Base-by-base conservation (phyloP, 2,888 invertebrate species). In the Dinocampus coccinellae region DNA sequence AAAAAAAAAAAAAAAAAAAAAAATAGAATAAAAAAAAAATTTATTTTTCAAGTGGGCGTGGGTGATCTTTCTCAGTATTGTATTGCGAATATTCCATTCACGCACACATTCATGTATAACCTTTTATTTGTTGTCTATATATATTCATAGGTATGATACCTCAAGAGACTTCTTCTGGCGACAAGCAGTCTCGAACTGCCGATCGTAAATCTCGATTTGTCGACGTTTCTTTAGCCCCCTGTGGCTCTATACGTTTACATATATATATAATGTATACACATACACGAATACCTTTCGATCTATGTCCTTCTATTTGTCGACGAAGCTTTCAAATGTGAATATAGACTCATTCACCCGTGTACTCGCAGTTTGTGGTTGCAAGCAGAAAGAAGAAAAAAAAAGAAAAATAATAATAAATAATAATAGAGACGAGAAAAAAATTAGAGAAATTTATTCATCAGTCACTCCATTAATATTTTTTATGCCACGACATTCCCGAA, bases 131-230 rank as follows among this genome's bases (percentile, higher is more conserved):
- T 52, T 16, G 64, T 52, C 16, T 61, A 11, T 61, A 36, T 34
- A 22, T 13, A 22, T 61, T 36, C 34, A 24, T 39, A 36, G 11
- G 22, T 13, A 4, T 24, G 7, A 22, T 39, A 61, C 64, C 36
- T 65, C 34, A 47, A 61, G 36, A 53, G 47, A 52, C 53, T 64
- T 52, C 34, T 33, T n/a, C n/a, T 16, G 52, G 33, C 34, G 64
- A n/a, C 52, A n/a, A 63, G 63, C 16, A 57, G 66, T 70, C 67
- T 71, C 70, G 76, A 77, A 80, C 79, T 78, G 76, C 16, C 75
- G 63, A 60, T 80, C 82, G 79, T 83, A 83, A 83, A 83, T 83
- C 81, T 80, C 76, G 76, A 83, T 83, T 83, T 81, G 80, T 80
- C 82, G 73, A 77, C 63, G 68, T 78, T 80, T 76, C 42, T 71